phyloP scores from a whole-genome alignment of 2,797 vertebrate genomes.

The Centroberyx gerrardi region DNA sequence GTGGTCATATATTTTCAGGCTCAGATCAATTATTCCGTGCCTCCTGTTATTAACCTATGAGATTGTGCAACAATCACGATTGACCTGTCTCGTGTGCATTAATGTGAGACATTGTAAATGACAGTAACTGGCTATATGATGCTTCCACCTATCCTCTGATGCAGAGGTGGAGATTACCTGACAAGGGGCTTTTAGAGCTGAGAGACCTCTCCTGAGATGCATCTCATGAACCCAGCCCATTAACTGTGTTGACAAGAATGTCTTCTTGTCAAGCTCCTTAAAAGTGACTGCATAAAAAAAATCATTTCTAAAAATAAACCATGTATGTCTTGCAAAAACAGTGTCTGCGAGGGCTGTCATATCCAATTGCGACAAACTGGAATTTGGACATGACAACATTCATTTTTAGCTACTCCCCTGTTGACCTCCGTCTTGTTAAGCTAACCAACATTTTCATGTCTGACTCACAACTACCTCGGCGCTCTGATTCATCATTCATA shows the following conservation, averaged over 20 bases:
- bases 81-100: slow-evolving; percentile 47
- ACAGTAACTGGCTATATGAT: slow-evolving; percentile 73
- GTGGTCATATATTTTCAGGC: background rate
- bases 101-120: slow-evolving; percentile 65
- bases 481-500: slow-evolving; percentile 61
- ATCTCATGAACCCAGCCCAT: slow-evolving; percentile 59
- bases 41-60: slow-evolving; percentile 65
- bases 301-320: slow-evolving; percentile 74
- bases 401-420: slow-evolving; percentile 71
- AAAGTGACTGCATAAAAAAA: slow-evolving; percentile 53
- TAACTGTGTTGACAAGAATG: slow-evolving; percentile 64
- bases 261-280: slow-evolving; percentile 63
- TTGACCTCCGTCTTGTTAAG: slow-evolving; percentile 68
- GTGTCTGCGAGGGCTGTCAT: slow-evolving; percentile 57
- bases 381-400: slow-evolving; percentile 65
- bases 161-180: slow-evolving; percentile 74
- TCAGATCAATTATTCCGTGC: slow-evolving; percentile 48
- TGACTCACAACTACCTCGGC: slow-evolving; percentile 61
- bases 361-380: slow-evolving; percentile 49
- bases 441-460: slow-evolving; percentile 65
- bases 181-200: slow-evolving; percentile 62
- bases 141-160: slow-evolving; percentile 65
- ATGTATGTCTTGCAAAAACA: slow-evolving; percentile 32
- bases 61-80: slow-evolving; percentile 48
- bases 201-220: slow-evolving; percentile 64